phyloP scores from a whole-genome alignment of 2,888 invertebrate species.

The Sarcophaga caerulescens region DNA sequence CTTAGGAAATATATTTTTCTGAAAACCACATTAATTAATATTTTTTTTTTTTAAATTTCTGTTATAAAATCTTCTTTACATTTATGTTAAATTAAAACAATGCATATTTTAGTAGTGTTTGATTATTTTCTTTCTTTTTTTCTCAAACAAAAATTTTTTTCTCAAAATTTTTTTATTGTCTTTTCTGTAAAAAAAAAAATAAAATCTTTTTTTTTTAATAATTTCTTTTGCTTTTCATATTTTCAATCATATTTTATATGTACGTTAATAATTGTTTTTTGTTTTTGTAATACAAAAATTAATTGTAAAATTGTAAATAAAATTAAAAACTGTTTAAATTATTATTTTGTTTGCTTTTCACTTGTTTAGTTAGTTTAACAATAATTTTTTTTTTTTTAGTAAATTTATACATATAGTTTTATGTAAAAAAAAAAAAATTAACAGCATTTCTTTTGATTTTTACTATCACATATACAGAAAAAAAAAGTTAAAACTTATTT shows the following conservation, averaged over 20 bases:
- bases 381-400: neutral
- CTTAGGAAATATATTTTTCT: no score
- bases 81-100: slow-evolving; percentile 32
- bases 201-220: slow-evolving; percentile 8
- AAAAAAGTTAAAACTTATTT: slow-evolving; percentile 17
- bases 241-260: slow-evolving; percentile 26
- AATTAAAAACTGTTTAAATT: neutral
- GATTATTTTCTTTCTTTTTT: slow-evolving; percentile 10
- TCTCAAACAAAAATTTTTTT: slow-evolving; percentile 11
- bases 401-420: neutral
- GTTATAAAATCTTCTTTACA: no score
- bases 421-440: slow-evolving; percentile 28
- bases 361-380: neutral
- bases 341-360: no score
- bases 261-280: neutral
- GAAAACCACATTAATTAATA: no score
- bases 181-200: slow-evolving; percentile 40
- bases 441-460: slow-evolving; percentile 35
- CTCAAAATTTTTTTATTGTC: slow-evolving; percentile 31
- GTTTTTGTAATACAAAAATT: neutral
- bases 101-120: slow-evolving; percentile 7
- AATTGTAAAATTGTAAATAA: neutral
- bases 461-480: slow-evolving; percentile 57
- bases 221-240: slow-evolving; percentile 17
- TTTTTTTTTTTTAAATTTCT: no score